A percentile compares a stretch with the other conserved stretches of the same genome.
Conservation (phyloP, 2,888 invertebrate genomes). For the Coelopa pilipes region DNA sequence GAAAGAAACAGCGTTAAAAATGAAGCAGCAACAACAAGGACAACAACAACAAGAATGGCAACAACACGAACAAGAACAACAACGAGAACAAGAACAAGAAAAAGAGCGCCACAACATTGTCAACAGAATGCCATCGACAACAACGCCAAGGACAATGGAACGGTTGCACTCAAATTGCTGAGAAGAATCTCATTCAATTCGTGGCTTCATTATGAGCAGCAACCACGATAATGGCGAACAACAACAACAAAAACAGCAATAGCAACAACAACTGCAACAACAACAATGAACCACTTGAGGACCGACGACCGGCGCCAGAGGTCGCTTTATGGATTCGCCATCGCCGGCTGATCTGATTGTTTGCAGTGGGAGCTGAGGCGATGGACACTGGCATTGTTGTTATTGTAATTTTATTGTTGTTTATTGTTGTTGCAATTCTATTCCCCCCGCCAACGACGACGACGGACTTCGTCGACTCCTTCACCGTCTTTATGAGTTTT, state of each 20-base stretch:
- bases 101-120: too few species aligned
- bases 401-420: slow-evolving; percentile 17
- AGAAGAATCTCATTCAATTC: not conserved
- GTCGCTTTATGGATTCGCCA: slow-evolving; percentile 20
- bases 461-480: slow-evolving; percentile 34
- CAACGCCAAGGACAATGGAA: not conserved
- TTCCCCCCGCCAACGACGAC: slow-evolving; percentile 34
- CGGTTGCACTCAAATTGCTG: not conserved
- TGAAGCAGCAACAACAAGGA: not conserved
- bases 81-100: too few species aligned
- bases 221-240: not conserved
- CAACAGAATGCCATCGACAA: not conserved
- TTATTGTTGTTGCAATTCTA: not conserved
- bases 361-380: not conserved
- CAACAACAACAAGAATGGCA: too few species aligned
- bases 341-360: slow-evolving; percentile 9
- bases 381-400: slow-evolving; percentile 18
- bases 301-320: not conserved
- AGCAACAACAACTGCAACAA: not conserved
- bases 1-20: too few species aligned
- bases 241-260: not conserved
- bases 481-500: slow-evolving; percentile 20
- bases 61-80: too few species aligned
- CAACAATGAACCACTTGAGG: not conserved
- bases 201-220: not conserved